Evolutionary conservation across 1,140 invertebrate species (phyloP).

Genomic region (Aphelinus atriplicis): DNA sequence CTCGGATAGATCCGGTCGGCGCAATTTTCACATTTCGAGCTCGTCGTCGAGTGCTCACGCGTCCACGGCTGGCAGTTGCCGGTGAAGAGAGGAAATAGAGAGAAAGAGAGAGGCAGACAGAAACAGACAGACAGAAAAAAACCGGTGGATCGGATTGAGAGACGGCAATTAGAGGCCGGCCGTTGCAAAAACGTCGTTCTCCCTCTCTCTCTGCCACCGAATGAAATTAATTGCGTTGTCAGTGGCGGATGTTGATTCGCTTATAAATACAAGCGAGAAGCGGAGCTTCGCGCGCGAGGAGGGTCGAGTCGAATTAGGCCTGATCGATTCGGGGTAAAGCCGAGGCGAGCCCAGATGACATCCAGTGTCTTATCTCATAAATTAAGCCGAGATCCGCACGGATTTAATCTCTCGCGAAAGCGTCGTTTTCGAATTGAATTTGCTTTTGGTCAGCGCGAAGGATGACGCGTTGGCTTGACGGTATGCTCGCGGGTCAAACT

Average conservation of each 20-base stretch:
- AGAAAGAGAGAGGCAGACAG: conserved; percentile 6
- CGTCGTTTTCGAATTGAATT: too few species aligned
- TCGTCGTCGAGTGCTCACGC: not conserved
- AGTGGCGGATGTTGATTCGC: not conserved
- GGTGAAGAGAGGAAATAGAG: not conserved
- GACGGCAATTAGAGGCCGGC: not conserved
- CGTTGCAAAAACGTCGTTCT: not conserved
- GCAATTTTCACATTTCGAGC: not conserved
- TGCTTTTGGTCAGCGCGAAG: too few species aligned
- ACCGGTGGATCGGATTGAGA: not conserved
- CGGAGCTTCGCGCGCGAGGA: not conserved
- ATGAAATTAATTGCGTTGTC: not conserved
- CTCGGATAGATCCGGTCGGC: not conserved
- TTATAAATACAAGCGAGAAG: conserved; percentile 14
- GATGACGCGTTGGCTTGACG: too few species aligned
- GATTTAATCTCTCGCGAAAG: too few species aligned
- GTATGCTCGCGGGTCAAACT: too few species aligned
- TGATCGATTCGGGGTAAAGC: too few species aligned
- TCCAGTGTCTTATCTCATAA: too few species aligned
- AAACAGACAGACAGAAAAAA: conserved; percentile 15
- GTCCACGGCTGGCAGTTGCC: too few species aligned
- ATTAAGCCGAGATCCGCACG: too few species aligned
- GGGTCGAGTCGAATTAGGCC: not conserved
- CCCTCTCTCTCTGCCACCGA: not conserved
- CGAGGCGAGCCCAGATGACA: too few species aligned